phyloP scores from a whole-genome alignment of 2,888 invertebrate species.

The Tiphia femorata region DNA sequence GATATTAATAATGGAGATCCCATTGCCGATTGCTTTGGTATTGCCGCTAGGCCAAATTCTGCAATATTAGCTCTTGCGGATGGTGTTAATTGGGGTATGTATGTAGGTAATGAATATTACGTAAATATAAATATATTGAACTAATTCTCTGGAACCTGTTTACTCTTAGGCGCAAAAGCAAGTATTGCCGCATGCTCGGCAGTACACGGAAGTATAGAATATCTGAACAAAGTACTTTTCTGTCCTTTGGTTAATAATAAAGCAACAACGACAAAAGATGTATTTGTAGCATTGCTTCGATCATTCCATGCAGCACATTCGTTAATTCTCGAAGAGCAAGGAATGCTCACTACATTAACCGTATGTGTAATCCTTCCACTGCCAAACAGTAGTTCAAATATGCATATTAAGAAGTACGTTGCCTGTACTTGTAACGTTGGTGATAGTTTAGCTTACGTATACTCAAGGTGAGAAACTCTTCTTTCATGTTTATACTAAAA shows the following conservation, averaged over 20 bases:
- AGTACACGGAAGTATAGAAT: conserved; percentile 86
- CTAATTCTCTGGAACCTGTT: background rate
- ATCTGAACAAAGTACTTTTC: conserved; percentile 81
- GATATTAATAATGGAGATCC: conserved; percentile 82
- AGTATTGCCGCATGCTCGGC: conserved; percentile 88
- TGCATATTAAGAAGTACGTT: conserved; percentile 72
- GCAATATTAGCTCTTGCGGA: conserved; percentile 87
- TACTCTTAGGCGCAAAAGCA: conserved; percentile 78
- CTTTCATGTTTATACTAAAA: background rate
- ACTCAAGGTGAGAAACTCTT: conserved; percentile 72
- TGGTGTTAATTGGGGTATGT: conserved; percentile 89
- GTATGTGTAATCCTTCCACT: conserved; percentile 82
- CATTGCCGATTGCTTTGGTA: conserved; percentile 88
- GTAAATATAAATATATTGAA: conserved; percentile 1
- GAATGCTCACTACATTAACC: conserved; percentile 86
- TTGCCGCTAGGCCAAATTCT: conserved; percentile 80
- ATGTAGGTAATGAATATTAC: conserved; percentile 7
- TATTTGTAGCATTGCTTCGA: conserved; percentile 81
- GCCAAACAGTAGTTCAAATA: conserved; percentile 41
- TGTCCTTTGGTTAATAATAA: conserved; percentile 65
- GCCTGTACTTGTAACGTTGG: conserved; percentile 92
- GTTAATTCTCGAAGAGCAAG: conserved; percentile 85
- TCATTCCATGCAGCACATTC: conserved; percentile 89
- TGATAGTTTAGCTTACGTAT: conserved; percentile 90
- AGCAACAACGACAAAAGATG: conserved; percentile 75